Evolutionary conservation across 2,888 invertebrate genomes (phyloP), one percentile per base, ranked within the genome.

Genomic region (Bombyx huttoni): DNA sequence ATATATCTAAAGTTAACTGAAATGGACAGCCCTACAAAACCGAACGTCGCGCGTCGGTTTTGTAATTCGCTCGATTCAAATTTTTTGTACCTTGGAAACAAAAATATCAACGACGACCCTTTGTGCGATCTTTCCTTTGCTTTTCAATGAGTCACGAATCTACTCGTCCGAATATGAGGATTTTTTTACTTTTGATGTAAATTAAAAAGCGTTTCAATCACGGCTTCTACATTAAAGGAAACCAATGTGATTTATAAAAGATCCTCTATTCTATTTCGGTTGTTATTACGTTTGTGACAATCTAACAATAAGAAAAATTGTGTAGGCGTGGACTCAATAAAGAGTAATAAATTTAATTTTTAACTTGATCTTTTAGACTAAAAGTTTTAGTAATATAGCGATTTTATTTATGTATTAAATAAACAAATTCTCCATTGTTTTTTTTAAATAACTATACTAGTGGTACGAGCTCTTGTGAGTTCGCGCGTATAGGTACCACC

Each of bases 101-200:
- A 80, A 82, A 79, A 81, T 75, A 69, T 71, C 68, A 73, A 65
- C 73, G 67, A 55, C 65, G 64, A 69, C 75, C 81, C 82, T 84
- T 85, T 86, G 74, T 66, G 68, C 58, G 59, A 78, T 77, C 74
- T 82, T 77, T 82, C 79, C 78, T 83, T 82, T 81, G 79, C 73
- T 75, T 84, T 81, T 77, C 74, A 64, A 58, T 70, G 70, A 70
- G 68, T 75, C 75, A 77, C 78, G 73, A 82, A 85, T 83, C 85
- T 82, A 78, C 77, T 74, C 81, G 73, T 73, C 64, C 63, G 78
- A 78, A 78, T 76, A 77, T 69, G 71, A 73, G 73, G 75, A 75
- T 80, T 79, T 78, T 74, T 70, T 58, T 65, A 57, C 78, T 71
- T 83, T 84, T 83, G 81, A 81, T 79, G 76, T 75, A 74, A 76